Conservation (phyloP, 2,888 invertebrate species). For the Linnaemya tessellans region DNA sequence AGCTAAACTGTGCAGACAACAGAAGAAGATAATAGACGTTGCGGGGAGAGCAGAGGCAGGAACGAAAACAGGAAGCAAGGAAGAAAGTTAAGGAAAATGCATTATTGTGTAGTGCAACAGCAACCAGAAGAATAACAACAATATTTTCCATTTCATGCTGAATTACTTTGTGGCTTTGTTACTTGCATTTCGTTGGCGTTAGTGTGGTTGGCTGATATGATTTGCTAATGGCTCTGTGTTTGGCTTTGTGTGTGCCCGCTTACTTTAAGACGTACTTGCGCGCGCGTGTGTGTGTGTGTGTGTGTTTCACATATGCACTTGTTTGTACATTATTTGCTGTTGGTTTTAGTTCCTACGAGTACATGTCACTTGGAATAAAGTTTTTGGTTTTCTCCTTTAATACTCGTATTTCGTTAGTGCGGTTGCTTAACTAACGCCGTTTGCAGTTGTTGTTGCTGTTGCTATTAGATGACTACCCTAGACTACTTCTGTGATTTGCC, state of each 20-base stretch:
- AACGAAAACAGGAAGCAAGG: constrained; percentile 20
- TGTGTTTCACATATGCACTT: constrained; percentile 11
- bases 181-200: constrained; percentile 61
- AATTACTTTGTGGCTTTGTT: constrained; percentile 78
- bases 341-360: constrained; percentile 59
- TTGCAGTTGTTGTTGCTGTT: constrained; percentile 33
- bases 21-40: neutral
- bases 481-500: constrained; percentile 62
- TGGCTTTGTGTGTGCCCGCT: constrained; percentile 41
- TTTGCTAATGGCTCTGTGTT: constrained; percentile 74
- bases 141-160: constrained; percentile 80
- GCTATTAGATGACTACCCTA: constrained; percentile 59
- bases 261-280: neutral
- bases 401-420: constrained; percentile 30
- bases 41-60: neutral
- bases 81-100: constrained; percentile 58
- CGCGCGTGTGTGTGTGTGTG: neutral
- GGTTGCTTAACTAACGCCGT: constrained; percentile 22
- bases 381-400: constrained; percentile 50
- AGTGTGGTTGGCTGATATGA: constrained; percentile 16
- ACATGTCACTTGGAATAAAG: constrained; percentile 69
- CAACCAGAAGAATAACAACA: constrained; percentile 66
- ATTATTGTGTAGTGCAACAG: constrained; percentile 40
- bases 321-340: constrained; percentile 40
- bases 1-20: constrained; percentile 31